These are phyloP conservation scores for Drosophila atripex DNA, from an alignment of 2,888 invertebrate species.

Conservation along the genomic window DNA sequence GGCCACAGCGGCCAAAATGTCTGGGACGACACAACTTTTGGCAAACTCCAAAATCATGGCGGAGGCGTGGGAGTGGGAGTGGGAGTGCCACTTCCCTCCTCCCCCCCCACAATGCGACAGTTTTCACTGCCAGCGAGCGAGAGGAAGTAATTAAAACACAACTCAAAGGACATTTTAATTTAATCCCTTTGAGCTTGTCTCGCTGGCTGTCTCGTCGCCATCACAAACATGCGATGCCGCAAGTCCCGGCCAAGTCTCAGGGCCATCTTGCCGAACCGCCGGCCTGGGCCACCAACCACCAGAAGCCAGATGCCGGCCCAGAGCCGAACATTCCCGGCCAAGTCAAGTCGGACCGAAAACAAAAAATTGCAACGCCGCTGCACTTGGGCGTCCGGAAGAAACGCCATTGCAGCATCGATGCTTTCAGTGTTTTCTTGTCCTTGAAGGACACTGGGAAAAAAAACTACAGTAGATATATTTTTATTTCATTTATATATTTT, in stretches of 20 bases:
- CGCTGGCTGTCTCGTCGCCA: conserved; percentile 80
- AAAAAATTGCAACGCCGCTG: conserved; percentile 21
- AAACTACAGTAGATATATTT: not conserved
- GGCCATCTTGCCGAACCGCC: not conserved
- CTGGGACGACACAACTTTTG: conserved; percentile 2
- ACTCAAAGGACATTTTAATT: conserved; percentile 81
- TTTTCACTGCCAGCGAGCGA: conserved; percentile 49
- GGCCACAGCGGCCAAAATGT: not conserved
- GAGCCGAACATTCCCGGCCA: conserved; percentile 14
- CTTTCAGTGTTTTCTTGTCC: conserved; percentile 1
- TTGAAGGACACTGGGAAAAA: conserved; percentile 11
- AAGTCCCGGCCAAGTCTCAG: conserved; percentile 19
- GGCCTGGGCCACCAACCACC: not conserved
- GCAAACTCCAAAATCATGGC: conserved; percentile 28
- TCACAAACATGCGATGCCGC: conserved; percentile 71
- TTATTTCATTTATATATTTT: not conserved
- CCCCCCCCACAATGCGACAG: conserved; percentile 23
- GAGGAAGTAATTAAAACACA: conserved; percentile 79
- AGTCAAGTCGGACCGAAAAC: conserved; percentile 39
- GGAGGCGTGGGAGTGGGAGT: conserved; percentile 7
- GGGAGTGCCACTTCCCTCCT: not conserved
- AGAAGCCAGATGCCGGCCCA: not conserved
- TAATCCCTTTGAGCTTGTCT: conserved; percentile 80
- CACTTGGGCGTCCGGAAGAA: conserved; percentile 27
- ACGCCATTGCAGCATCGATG: conserved; percentile 32